Evolutionary conservation across 2,888 invertebrate genomes (phyloP).

Genomic region (Tanytarsus gracilentus): DNA sequence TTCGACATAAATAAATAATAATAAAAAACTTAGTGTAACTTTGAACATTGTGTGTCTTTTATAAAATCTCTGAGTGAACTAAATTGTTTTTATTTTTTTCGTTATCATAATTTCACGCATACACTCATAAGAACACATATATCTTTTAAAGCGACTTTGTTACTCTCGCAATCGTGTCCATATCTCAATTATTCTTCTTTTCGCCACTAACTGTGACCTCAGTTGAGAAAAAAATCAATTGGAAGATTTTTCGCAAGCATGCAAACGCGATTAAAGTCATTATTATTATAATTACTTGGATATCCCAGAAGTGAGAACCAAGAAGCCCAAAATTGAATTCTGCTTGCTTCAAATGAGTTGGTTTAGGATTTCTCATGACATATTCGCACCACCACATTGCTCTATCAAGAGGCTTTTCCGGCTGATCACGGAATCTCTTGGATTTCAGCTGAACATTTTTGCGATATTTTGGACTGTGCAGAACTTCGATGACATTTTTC

Average conservation of each 20-base stretch:
- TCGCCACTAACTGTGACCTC: background rate
- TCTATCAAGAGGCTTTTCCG: slow-evolving; percentile 31
- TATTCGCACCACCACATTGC: slow-evolving; percentile 33
- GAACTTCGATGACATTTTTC: slow-evolving; percentile 31
- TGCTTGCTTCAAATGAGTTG: slow-evolving; percentile 29
- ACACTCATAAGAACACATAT: too few species aligned
- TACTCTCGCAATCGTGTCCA: background rate
- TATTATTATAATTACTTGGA: background rate
- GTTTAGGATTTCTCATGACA: slow-evolving; percentile 31
- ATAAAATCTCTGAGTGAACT: too few species aligned
- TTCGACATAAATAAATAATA: too few species aligned
- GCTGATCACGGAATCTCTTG: slow-evolving; percentile 29
- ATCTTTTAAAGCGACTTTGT: too few species aligned
- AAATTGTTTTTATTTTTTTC: too few species aligned
- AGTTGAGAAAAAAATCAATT: too few species aligned
- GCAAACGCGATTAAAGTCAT: background rate
- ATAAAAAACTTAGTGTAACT: too few species aligned
- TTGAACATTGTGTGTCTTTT: too few species aligned
- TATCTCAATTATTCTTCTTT: background rate
- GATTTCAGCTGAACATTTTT: background rate
- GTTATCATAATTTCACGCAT: too few species aligned
- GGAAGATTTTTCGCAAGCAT: too few species aligned
- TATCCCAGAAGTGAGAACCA: slow-evolving; percentile 23
- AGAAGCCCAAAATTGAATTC: slow-evolving; percentile 9
- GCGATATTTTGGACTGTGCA: slow-evolving; percentile 30